phyloP scores from a whole-genome alignment of 2,888 invertebrate species.

The Magallana nippona region DNA sequence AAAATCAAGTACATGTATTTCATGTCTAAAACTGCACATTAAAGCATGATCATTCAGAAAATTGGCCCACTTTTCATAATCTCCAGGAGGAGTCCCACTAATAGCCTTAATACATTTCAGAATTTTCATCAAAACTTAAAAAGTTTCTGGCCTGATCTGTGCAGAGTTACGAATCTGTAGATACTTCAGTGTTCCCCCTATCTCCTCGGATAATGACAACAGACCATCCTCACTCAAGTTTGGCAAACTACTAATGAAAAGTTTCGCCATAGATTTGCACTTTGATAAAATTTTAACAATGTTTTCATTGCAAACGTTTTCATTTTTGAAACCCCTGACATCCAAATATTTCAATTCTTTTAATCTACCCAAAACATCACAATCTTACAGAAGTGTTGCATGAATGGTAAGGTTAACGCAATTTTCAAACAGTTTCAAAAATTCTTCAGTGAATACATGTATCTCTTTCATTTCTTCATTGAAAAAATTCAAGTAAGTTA shows the following conservation, averaged over 20 bases:
- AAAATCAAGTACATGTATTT: too few species aligned
- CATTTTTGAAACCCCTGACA: slow-evolving; percentile 1
- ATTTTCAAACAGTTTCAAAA: not conserved
- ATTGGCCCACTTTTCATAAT: slow-evolving; percentile 27
- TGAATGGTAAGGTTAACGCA: slow-evolving; percentile 27
- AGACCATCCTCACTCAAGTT: not conserved
- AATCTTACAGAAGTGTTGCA: slow-evolving; percentile 21
- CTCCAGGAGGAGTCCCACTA: slow-evolving; percentile 24
- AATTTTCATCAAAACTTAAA: slow-evolving; percentile 8
- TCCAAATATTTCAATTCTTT: not conserved
- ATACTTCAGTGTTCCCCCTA: too few species aligned
- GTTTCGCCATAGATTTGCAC: not conserved
- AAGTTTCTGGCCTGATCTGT: slow-evolving; percentile 17
- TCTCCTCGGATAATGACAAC: slow-evolving; percentile 1
- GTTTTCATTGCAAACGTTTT: not conserved
- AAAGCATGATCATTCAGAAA: slow-evolving; percentile 3
- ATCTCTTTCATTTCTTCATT: not conserved
- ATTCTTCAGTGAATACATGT: slow-evolving; percentile 24
- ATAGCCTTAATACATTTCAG: slow-evolving; percentile 12
- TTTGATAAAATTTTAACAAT: slow-evolving; percentile 1
- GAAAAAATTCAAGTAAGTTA: slow-evolving; percentile 5
- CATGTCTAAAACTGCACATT: too few species aligned
- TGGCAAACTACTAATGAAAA: not conserved
- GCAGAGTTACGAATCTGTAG: not conserved
- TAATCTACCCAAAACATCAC: not conserved